Conservation (phyloP, 2,797 vertebrate genomes). For the Amphiprion clarkii region DNA sequence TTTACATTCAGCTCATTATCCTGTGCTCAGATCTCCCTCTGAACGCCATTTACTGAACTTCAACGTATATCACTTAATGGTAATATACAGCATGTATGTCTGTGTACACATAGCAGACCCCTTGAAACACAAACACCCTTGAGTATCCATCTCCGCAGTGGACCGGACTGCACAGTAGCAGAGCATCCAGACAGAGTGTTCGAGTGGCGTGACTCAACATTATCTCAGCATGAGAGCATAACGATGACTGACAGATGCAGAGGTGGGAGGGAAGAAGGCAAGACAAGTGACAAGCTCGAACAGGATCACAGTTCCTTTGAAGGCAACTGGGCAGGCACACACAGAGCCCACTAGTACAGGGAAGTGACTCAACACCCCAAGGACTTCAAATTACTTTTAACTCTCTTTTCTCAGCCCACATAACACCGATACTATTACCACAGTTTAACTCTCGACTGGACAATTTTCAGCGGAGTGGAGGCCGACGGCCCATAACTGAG, state of each 20-base stretch:
- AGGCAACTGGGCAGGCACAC: conserved; percentile 45
- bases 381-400: conserved; percentile 54
- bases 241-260: conserved; percentile 72
- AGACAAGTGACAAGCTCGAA: conserved; percentile 74
- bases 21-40: conserved; percentile 4
- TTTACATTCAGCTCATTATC: neutral
- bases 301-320: conserved; percentile 67
- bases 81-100: conserved; percentile 12
- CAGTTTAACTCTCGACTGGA: conserved; percentile 35
- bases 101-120: conserved; percentile 2
- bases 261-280: conserved; percentile 80
- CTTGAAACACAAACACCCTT: conserved; percentile 30
- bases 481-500: neutral
- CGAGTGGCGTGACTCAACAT: conserved; percentile 63
- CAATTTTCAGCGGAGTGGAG: conserved; percentile 6
- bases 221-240: conserved; percentile 58
- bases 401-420: conserved; percentile 43
- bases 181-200: neutral
- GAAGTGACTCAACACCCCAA: conserved; percentile 64
- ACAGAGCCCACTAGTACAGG: conserved; percentile 46
- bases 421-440: conserved; percentile 17
- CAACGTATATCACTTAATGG: neutral
- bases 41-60: neutral
- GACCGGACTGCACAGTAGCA: neutral
- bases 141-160: conserved; percentile 1